Percentiles rank a stretch among this genome's conserved stretches.
phyloP scores from a whole-genome alignment of 1,140 invertebrate genomes.

The Drosophila pandora region DNA sequence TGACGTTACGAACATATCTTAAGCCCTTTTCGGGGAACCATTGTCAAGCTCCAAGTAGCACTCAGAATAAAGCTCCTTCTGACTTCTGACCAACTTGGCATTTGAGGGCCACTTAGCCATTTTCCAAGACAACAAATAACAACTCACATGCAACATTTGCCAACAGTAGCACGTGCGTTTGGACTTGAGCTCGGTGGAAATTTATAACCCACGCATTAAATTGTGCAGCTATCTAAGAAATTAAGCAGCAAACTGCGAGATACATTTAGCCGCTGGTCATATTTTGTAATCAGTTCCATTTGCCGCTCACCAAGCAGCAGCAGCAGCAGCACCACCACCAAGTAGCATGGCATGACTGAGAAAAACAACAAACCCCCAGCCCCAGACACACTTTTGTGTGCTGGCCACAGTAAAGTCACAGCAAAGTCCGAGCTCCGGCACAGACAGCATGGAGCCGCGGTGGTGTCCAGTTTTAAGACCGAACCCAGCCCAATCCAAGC shows the following conservation, averaged over 20 bases:
- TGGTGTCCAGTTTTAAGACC: constrained; percentile 46
- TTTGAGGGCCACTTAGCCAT: constrained; percentile 21
- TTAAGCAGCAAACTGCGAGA: constrained; percentile 78
- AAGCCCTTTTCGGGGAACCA: neutral
- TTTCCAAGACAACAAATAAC: constrained; percentile 15
- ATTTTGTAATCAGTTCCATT: constrained; percentile 82
- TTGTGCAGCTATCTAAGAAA: constrained; percentile 70
- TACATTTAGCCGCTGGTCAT: constrained; percentile 81
- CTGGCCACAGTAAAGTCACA: constrained; percentile 17
- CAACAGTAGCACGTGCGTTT: constrained; percentile 72
- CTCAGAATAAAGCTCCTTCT: neutral
- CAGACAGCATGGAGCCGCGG: constrained; percentile 58
- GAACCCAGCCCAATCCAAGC: constrained; percentile 33
- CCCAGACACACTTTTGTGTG: constrained; percentile 37
- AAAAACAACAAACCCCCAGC: constrained; percentile 13
- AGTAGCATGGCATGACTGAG: neutral
- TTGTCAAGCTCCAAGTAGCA: neutral
- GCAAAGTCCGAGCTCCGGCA: constrained; percentile 22
- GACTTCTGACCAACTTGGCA: neutral
- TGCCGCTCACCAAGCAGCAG: constrained; percentile 61
- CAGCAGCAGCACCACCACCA: constrained; percentile 2
- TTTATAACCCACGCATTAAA: constrained; percentile 73
- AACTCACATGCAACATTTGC: constrained; percentile 10
- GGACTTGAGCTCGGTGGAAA: constrained; percentile 32
- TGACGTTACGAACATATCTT: too few species aligned